These are phyloP conservation scores for Ganaspis brasiliensis DNA, from an alignment of 2,888 invertebrate species.

Conservation along the genomic window DNA sequence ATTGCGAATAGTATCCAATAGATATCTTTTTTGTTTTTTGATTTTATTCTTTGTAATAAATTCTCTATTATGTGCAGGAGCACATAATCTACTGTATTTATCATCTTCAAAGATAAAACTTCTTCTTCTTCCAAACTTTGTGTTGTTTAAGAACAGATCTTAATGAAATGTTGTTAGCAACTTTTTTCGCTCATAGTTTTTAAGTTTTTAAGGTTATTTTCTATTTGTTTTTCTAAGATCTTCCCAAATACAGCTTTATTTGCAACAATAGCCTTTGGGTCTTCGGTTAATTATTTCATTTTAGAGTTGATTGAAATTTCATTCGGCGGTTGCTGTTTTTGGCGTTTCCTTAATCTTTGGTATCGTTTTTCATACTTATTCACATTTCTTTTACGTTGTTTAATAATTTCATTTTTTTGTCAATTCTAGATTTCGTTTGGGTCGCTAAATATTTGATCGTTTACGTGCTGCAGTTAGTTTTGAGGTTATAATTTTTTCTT, in stretches of 20 bases:
- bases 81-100: conserved; percentile 13
- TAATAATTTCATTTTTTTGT: background rate
- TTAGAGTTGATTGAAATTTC: background rate
- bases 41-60: conserved; percentile 22
- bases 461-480: background rate
- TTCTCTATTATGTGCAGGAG: background rate
- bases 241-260: background rate
- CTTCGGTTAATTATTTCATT: background rate
- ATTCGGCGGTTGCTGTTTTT: background rate
- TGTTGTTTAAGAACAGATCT: conserved; percentile 1
- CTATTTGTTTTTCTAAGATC: background rate
- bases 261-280: background rate
- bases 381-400: background rate
- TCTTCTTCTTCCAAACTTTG: conserved; percentile 27
- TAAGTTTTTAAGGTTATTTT: conserved; percentile 6
- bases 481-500: background rate
- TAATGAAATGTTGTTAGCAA: conserved; percentile 25
- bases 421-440: background rate
- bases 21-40: conserved; percentile 15
- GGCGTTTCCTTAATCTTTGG: background rate
- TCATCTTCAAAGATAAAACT: conserved; percentile 27
- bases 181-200: conserved; percentile 12
- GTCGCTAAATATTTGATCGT: background rate
- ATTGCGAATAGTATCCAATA: conserved; percentile 13
- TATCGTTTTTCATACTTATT: background rate